Percentiles rank a stretch among this genome's conserved stretches.
Evolutionary conservation across 2,888 invertebrate genomes (phyloP).

Genomic region (Nebria salina): DNA sequence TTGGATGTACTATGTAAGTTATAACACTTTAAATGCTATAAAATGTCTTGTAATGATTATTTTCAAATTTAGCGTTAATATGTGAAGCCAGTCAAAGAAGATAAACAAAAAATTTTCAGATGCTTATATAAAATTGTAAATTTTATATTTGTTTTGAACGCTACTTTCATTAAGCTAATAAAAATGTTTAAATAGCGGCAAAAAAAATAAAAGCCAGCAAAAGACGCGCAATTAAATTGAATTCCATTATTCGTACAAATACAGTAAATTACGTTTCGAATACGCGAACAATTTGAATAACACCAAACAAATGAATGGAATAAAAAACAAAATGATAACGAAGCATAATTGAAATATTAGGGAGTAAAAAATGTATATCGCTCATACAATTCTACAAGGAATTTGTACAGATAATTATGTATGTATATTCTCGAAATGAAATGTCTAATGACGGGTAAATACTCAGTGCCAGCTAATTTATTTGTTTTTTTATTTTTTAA

Average conservation of each 20-base stretch:
- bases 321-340: slow-evolving; percentile 20
- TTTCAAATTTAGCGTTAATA: too few relatives aligned
- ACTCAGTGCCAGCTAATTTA: neutral
- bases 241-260: slow-evolving; percentile 23
- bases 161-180: too few relatives aligned
- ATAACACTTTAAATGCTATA: neutral
- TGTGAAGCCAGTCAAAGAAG: too few relatives aligned
- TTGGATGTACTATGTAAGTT: neutral
- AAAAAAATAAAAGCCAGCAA: neutral
- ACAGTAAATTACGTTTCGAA: slow-evolving; percentile 15
- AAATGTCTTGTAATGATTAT: too few relatives aligned
- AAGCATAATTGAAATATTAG: slow-evolving; percentile 38
- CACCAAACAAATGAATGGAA: slow-evolving; percentile 22
- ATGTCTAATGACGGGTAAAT: neutral
- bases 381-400: neutral
- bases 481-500: neutral
- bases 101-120: too few relatives aligned
- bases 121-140: too few relatives aligned
- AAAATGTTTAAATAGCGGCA: too few relatives aligned
- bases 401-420: neutral
- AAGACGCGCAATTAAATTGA: neutral
- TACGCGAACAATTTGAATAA: slow-evolving; percentile 25
- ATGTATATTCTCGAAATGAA: neutral
- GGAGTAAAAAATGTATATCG: neutral
- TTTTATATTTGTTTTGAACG: too few relatives aligned